Percentiles rank a stretch among this genome's conserved stretches.
These are phyloP conservation scores for Parnassius orleans DNA, from an alignment of 2,888 invertebrate species.

Conservation along the genomic window DNA sequence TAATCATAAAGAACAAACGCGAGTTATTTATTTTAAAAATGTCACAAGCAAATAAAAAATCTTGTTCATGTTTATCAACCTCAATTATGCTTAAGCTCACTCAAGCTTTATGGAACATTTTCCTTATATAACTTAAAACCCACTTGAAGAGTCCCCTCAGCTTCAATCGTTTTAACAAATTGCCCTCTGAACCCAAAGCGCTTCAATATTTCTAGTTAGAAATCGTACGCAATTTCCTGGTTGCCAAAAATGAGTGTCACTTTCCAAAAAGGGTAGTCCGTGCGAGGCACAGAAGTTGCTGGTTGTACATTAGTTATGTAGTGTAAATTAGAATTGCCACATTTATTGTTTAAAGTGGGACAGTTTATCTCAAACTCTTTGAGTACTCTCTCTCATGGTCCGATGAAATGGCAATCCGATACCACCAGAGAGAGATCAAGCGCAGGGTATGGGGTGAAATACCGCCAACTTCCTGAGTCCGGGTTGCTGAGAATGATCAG, in stretches of 20 bases:
- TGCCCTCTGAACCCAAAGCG: constrained; percentile 41
- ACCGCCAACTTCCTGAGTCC: too few relatives aligned
- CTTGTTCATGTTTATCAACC: constrained; percentile 26
- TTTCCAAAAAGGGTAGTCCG: constrained; percentile 61
- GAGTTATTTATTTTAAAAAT: too few relatives aligned
- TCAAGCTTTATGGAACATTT: constrained; percentile 30
- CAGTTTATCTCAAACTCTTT: too few relatives aligned
- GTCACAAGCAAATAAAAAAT: constrained; percentile 4
- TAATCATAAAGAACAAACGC: too few relatives aligned
- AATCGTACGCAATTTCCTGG: constrained; percentile 68
- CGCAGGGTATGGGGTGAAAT: too few relatives aligned
- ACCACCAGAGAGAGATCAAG: too few relatives aligned
- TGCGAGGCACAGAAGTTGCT: constrained; percentile 20
- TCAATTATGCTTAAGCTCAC: constrained; percentile 24
- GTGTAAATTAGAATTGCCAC: constrained; percentile 23
- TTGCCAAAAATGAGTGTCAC: constrained; percentile 69
- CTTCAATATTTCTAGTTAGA: constrained; percentile 54
- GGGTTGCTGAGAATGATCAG: too few relatives aligned
- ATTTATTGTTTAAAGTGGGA: too few relatives aligned
- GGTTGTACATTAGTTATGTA: constrained; percentile 47
- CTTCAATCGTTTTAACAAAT: constrained; percentile 54
- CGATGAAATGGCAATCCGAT: too few relatives aligned
- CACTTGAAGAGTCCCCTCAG: constrained; percentile 31
- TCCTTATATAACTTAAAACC: constrained; percentile 32
- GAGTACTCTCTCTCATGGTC: too few relatives aligned